These are phyloP conservation scores for Drosophila dives DNA, from an alignment of 2,888 invertebrate genomes.

Conservation along the genomic window DNA sequence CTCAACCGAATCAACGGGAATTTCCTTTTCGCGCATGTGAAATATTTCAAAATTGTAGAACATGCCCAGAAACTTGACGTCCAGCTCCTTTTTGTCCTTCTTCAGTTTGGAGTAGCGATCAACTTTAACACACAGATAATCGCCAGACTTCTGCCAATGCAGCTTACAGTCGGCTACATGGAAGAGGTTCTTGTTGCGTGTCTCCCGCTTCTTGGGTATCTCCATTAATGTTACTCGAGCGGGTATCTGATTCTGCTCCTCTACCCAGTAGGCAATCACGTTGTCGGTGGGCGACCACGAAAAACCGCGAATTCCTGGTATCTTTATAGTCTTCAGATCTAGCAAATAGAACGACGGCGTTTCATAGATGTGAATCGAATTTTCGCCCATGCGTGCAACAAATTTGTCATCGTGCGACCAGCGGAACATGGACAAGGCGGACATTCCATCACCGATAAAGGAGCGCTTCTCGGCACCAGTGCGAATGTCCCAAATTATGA, in stretches of 20 bases:
- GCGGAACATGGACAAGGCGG: conserved; percentile 97
- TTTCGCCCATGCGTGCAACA: conserved; percentile 94
- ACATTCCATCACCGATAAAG: conserved; percentile 93
- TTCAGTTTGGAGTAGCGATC: conserved; percentile 95
- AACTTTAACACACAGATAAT: conserved; percentile 97
- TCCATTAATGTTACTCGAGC: conserved; percentile 97
- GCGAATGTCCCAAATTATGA: conserved; percentile 98
- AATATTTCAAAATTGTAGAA: conserved; percentile 99
- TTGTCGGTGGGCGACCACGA: conserved; percentile 99
- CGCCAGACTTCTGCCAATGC: conserved; percentile 99
- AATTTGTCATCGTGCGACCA: conserved; percentile 98
- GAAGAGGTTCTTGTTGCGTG: conserved; percentile 97
- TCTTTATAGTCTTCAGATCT: conserved; percentile 97
- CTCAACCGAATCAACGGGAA: conserved; percentile 98
- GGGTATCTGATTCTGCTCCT: conserved; percentile 98
- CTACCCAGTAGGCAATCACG: conserved; percentile 98
- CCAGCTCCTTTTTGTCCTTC: conserved; percentile 95
- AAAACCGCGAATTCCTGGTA: conserved; percentile 95
- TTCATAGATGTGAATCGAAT: conserved; percentile 96
- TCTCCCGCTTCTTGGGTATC: conserved; percentile 95
- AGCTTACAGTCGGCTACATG: conserved; percentile 99
- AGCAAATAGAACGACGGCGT: conserved; percentile 97
- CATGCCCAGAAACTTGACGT: conserved; percentile 97
- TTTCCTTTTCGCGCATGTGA: conserved; percentile 98
- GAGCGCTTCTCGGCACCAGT: conserved; percentile 97